Evolutionary conservation across 37 sponge, comb jelly and placozoan species (phyloP), one percentile per base, ranked within the genome.

Genomic region (Oscarella lobularis): DNA sequence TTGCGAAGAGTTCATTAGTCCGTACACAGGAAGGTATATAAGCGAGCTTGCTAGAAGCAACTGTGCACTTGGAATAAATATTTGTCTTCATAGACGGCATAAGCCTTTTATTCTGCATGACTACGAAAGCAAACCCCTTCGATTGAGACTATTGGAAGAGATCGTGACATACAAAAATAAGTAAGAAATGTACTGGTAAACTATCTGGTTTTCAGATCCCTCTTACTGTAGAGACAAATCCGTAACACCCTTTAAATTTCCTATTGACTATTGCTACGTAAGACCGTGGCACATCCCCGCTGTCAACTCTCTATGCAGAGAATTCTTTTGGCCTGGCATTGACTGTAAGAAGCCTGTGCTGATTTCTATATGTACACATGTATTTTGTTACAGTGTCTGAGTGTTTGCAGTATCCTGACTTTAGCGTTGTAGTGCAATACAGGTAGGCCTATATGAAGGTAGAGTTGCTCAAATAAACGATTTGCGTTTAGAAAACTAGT

Each of bases 371-470:
- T 20, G 31, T 68, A 34, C 29, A 14, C 35, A 14, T 68, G 5
- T 68, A 4, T 68, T 68, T 32, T 4, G 6, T 68, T 5, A 32
- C 66, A 74, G 35, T 92, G 1, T 38, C 78, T 0, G 93, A 92
- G 66, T 92, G 84, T 38, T 73, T 88, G 30, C 81, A 85, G 67
- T 85, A 92, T 71, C 93, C 93, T 0, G 93, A 92, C 71, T 92
- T 85, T 82, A 88, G 86, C 6, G 83, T 85, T 67, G 89, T 92
- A 31, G 89, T 78, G 20, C 75, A 29, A 66, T 74, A 74, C 66
- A 14, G 66, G 75, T 74, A 31, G 54, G 66, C 9, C 5, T 34
- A 39, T 6, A 31, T 5, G 20, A 30, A 27, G 60, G 14, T 48
- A 48, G 60, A 27, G 9, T 20, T 27, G 9, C 20, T 48, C 60